Base-by-base conservation (phyloP, 2,797 vertebrate species). In the Sternarchorhynchus goeldii region DNA sequence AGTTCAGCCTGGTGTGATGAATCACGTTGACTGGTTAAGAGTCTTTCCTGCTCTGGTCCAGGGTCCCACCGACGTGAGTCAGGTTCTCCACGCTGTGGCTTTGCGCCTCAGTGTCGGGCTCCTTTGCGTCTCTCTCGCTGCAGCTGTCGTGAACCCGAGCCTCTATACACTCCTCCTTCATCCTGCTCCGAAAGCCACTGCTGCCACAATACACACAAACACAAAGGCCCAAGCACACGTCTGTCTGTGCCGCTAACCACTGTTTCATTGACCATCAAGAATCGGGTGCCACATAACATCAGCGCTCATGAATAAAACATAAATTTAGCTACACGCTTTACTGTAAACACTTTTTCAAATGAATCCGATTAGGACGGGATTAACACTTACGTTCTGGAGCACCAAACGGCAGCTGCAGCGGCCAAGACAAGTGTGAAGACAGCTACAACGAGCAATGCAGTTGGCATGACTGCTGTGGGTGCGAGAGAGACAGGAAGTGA, bases 331-430 rank as follows among this genome's bases (percentile, higher is more conserved):
- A 50, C 45, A 50, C 3, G 12, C 45, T 50, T 50, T 14, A 50
- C 2, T 14, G 14, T 12, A 50, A 41, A 41, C 39, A 41, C 12
- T 50, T 50, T 12, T 45, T 45, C 7, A 45, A 45, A 50, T 50
- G 1, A 2, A 53, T 41, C 17, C 53, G 62, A 59, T 65, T 68
- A 41, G 2, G 77, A 25, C 2, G 39, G 4, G 5, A 83, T 67
- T 82, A 34, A 0, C 2, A 86, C 92, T 91, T 62, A 94, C 93
- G 79, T 6, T 88, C 87, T 90, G 21, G 89, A 75, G 75, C 89
- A 91, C 36, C 57, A 88, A 21, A 92, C 0, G 20, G 84, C 75
- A 59, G 80, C 77, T 8, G 87, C 6, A 45, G 82, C 81, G n/a
- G 75, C 10, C 1, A 92, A 75, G 21, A 93, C 81, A 39, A 92